A percentile compares a stretch with the other conserved stretches of the same genome.
Evolutionary conservation across 2,888 invertebrate genomes (phyloP).

Genomic region (Endomychus coccineus): DNA sequence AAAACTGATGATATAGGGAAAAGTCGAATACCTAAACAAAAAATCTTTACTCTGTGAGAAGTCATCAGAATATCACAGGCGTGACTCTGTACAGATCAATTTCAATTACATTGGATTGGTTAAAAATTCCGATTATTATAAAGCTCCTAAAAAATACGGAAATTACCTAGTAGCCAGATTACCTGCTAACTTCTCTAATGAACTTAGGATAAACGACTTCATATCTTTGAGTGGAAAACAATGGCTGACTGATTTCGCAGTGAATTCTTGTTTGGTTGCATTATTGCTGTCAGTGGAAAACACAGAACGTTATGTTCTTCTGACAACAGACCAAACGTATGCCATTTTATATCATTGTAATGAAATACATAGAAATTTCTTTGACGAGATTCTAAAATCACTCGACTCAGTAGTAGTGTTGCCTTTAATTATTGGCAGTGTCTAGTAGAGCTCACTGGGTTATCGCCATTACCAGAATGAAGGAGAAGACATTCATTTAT

Average conservation of each 20-base stretch:
- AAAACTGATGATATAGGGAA: no score
- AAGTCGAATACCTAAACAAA: no score
- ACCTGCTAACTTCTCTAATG: background rate
- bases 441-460: no score
- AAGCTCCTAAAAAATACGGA: background rate
- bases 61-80: no score
- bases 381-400: no score
- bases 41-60: no score
- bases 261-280: background rate
- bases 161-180: slow-evolving; percentile 1
- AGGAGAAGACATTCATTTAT: no score
- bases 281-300: background rate
- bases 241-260: slow-evolving; percentile 2
- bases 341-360: slow-evolving; percentile 6
- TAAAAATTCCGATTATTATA: background rate
- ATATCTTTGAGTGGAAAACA: background rate
- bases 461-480: no score
- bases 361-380: background rate
- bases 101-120: slow-evolving; percentile 3
- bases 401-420: no score
- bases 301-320: background rate
- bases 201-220: background rate
- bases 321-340: slow-evolving; percentile 1
- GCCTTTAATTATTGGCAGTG: no score
- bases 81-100: no score